Percentiles rank a stretch among this genome's conserved stretches.
Conservation (phyloP, 2,888 invertebrate genomes). For the Boloria euphrosyne region DNA sequence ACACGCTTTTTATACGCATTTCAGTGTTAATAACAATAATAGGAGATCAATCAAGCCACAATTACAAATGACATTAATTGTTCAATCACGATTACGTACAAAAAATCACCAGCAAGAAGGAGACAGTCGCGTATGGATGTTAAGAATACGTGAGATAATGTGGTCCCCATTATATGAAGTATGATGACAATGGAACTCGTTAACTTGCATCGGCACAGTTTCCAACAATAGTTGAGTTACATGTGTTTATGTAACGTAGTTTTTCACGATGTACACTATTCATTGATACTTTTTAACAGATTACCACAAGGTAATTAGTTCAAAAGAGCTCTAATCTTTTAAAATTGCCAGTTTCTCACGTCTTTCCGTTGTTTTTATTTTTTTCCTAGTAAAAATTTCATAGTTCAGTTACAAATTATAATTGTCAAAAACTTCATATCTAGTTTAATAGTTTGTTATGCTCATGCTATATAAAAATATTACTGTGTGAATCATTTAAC, state of each 20-base stretch:
- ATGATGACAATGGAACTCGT: constrained; percentile 51
- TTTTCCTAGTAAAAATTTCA: constrained; percentile 27
- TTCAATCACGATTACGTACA: constrained; percentile 47
- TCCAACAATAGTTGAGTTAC: constrained; percentile 45
- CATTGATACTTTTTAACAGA: constrained; percentile 33
- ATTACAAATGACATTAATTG: constrained; percentile 44
- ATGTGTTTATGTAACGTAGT: constrained; percentile 48
- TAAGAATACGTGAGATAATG: constrained; percentile 49
- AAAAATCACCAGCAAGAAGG: constrained; percentile 25
- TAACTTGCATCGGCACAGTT: constrained; percentile 54
- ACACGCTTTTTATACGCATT: constrained; percentile 11
- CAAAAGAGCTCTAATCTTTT: constrained; percentile 22
- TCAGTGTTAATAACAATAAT: constrained; percentile 17
- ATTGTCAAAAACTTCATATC: constrained; percentile 1
- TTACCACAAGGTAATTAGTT: constrained; percentile 30
- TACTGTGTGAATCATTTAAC: too few relatives aligned
- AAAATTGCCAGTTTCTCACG: constrained; percentile 32
- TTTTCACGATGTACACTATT: constrained; percentile 26
- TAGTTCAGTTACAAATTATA: constrained; percentile 20
- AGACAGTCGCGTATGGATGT: constrained; percentile 23
- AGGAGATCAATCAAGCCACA: constrained; percentile 13
- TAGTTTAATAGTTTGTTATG: neutral
- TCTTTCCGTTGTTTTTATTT: constrained; percentile 10
- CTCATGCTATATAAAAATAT: too few relatives aligned
- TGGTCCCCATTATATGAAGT: constrained; percentile 43